A percentile compares a stretch with the other conserved stretches of the same genome.
Evolutionary conservation across 1,140 invertebrate genomes (phyloP).

Genomic region (Tribolium madens): DNA sequence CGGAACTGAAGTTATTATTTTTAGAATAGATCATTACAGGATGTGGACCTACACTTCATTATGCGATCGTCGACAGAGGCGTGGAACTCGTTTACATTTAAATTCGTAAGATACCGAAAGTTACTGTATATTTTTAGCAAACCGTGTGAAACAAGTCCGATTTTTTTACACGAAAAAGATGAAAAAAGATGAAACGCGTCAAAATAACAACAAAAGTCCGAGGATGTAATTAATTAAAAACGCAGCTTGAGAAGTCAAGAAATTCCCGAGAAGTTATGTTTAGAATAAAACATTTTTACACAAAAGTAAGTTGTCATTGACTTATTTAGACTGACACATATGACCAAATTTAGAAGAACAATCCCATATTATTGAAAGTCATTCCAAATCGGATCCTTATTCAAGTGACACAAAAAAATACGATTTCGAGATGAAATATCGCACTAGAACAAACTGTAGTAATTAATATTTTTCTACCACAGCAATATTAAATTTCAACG

Average conservation of each 20-base stretch:
- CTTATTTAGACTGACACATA: constrained; percentile 14
- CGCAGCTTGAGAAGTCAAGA: background rate
- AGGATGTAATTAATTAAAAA: background rate
- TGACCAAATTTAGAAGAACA: constrained; percentile 14
- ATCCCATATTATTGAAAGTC: constrained; percentile 18
- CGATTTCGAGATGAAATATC: background rate
- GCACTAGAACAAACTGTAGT: background rate
- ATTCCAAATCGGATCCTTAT: background rate
- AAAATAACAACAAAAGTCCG: background rate
- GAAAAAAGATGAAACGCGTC: background rate
- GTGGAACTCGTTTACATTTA: constrained; percentile 15
- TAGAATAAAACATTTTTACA: background rate
- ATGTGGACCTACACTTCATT: constrained; percentile 44
- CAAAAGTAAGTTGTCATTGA: background rate
- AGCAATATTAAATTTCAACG: background rate
- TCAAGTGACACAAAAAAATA: background rate
- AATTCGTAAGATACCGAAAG: background rate
- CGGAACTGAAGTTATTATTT: constrained; percentile 41
- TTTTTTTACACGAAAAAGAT: background rate
- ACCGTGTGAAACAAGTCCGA: constrained; percentile 10
- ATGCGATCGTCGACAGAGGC: constrained; percentile 41
- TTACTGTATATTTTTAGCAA: constrained; percentile 20
- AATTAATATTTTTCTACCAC: background rate
- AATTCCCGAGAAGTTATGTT: background rate
- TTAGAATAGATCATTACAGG: constrained; percentile 45